A percentile compares a stretch with the other conserved stretches of the same genome.
These are phyloP conservation scores for Limonius californicus DNA, from an alignment of 1,140 invertebrate species.

Conservation along the genomic window DNA sequence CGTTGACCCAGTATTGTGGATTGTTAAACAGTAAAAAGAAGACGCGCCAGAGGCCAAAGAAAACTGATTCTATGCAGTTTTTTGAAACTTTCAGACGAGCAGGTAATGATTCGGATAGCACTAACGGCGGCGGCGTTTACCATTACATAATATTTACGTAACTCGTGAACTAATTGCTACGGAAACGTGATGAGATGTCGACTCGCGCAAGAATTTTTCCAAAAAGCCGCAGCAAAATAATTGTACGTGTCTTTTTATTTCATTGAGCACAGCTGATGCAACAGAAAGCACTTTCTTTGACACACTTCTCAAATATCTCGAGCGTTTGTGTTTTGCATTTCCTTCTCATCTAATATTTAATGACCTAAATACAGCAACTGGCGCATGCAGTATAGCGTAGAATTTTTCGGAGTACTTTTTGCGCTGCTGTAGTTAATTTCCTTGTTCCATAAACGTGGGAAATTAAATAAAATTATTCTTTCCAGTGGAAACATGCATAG, in stretches of 20 bases:
- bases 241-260: background rate
- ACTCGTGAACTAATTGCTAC: too few relatives aligned
- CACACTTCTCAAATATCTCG: conserved; percentile 29
- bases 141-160: too few relatives aligned
- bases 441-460: conserved; percentile 2
- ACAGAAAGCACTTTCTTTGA: conserved; percentile 25
- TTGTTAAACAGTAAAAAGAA: background rate
- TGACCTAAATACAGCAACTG: conserved; percentile 12
- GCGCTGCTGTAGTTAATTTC: conserved; percentile 15
- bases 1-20: background rate
- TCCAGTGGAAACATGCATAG: background rate
- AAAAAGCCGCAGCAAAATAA: background rate
- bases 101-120: too few relatives aligned
- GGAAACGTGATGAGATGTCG: too few relatives aligned
- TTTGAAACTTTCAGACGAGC: too few relatives aligned
- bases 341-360: background rate
- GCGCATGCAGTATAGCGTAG: too few relatives aligned
- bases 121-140: too few relatives aligned
- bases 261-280: background rate
- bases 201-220: too few relatives aligned
- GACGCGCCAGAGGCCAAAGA: background rate
- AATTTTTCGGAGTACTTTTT: background rate
- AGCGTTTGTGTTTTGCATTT: conserved; percentile 13
- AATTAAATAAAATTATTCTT: conserved; percentile 18
- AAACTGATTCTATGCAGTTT: too few relatives aligned